phyloP scores from a whole-genome alignment of 2,113 vertebrate species.

The Electrona antarctica region DNA sequence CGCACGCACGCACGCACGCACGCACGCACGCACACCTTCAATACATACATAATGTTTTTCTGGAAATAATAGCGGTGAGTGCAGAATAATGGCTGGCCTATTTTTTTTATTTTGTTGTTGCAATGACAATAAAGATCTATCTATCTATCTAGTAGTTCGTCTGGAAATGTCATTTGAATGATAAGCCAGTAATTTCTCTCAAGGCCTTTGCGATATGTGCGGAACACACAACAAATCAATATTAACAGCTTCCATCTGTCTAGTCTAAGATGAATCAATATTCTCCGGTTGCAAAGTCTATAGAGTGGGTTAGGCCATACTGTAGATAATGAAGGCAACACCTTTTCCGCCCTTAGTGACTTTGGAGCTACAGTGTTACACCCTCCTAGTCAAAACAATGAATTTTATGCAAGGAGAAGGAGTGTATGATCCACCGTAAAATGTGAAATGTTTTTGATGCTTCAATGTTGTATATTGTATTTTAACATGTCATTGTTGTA shows the following conservation, averaged over 20 bases:
- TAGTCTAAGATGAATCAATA: conserved; percentile 44
- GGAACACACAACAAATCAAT: conserved; percentile 24
- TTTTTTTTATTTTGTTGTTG: no score
- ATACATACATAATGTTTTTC: not conserved
- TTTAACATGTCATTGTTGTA: no score
- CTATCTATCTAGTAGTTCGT: conserved; percentile 24
- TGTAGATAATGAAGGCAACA: not conserved
- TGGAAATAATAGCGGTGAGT: conserved; percentile 6
- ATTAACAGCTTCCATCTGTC: not conserved
- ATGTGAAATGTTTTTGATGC: no score
- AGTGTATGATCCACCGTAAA: not conserved
- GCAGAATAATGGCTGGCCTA: conserved; percentile 11
- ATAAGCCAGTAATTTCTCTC: conserved; percentile 16
- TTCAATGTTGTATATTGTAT: no score
- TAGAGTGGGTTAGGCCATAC: not conserved
- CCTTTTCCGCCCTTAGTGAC: not conserved
- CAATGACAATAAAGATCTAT: no score
- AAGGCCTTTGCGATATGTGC: conserved; percentile 5
- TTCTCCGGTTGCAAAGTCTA: not conserved
- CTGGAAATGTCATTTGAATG: conserved; percentile 5
- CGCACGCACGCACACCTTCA: not conserved
- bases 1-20: not conserved
- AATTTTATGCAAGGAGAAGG: not conserved
- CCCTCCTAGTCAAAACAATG: not conserved
- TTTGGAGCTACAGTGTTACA: not conserved